Percentiles rank a stretch among this genome's conserved stretches.
Evolutionary conservation across 2,113 vertebrate species (phyloP).

Genomic region (Glaucidium brasilianum): DNA sequence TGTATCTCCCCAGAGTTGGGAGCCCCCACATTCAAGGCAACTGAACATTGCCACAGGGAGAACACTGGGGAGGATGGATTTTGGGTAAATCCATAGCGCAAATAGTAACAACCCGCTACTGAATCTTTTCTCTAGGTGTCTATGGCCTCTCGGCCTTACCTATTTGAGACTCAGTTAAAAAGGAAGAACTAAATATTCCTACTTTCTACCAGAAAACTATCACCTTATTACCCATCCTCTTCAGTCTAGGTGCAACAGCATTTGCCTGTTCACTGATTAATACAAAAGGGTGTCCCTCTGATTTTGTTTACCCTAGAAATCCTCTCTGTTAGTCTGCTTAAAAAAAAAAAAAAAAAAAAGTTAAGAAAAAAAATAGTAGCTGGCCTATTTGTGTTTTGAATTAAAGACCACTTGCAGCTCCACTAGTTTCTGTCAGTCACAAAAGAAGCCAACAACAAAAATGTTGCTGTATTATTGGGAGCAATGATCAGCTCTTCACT

Average conservation of each 20-base stretch:
- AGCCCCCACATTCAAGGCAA: accelerated
- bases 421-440: background rate
- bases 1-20: background rate
- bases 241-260: background rate
- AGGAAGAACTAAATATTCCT: background rate
- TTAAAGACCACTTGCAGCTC: background rate
- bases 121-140: background rate
- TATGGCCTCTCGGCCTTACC: background rate
- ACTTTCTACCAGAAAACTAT: background rate
- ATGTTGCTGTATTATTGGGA: background rate
- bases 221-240: background rate
- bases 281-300: background rate
- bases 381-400: background rate
- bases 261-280: background rate
- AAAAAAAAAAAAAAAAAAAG: background rate
- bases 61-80: background rate
- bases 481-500: background rate
- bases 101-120: background rate
- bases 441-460: background rate
- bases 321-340: background rate
- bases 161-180: background rate
- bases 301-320: background rate
- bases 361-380: background rate
- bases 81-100: background rate
- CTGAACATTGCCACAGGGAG: background rate